Evolutionary conservation across 2,888 invertebrate genomes (phyloP).

Genomic region (Lysandra bellargus): DNA sequence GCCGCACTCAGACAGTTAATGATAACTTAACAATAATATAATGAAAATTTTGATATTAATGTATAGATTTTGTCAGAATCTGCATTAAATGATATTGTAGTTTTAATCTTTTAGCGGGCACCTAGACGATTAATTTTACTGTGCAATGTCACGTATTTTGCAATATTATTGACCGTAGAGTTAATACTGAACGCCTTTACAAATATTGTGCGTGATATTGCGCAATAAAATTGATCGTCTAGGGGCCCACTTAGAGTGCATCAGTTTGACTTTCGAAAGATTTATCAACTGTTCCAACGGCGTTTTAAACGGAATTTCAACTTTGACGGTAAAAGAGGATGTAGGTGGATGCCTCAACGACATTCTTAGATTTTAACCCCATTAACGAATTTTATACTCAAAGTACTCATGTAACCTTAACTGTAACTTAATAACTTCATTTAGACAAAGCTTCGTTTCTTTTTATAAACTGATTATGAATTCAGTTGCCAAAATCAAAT

Average conservation of each 20-base stretch:
- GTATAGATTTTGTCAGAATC: too few species aligned
- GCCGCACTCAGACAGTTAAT: too few species aligned
- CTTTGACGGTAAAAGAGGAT: not conserved
- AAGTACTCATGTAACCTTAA: not conserved
- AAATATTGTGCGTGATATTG: too few species aligned
- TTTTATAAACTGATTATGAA: not conserved
- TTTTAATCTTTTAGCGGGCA: too few species aligned
- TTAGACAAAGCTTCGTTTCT: not conserved
- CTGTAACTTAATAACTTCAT: not conserved
- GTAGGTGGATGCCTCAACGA: not conserved
- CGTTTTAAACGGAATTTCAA: conserved; percentile 23
- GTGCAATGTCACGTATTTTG: too few species aligned
- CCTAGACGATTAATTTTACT: too few species aligned
- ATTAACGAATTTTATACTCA: not conserved
- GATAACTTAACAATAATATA: not conserved
- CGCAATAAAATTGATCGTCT: too few species aligned
- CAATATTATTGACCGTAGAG: too few species aligned
- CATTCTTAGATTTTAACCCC: not conserved
- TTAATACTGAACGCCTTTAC: too few species aligned
- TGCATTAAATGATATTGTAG: too few species aligned
- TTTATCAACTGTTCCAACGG: conserved; percentile 39
- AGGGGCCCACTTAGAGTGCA: too few species aligned
- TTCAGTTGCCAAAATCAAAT: not conserved
- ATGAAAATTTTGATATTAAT: too few species aligned
- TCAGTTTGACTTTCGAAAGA: conserved; percentile 44